These are phyloP conservation scores for Elanoides forficatus DNA, from an alignment of 2,113 vertebrate species.

Conservation along the genomic window DNA sequence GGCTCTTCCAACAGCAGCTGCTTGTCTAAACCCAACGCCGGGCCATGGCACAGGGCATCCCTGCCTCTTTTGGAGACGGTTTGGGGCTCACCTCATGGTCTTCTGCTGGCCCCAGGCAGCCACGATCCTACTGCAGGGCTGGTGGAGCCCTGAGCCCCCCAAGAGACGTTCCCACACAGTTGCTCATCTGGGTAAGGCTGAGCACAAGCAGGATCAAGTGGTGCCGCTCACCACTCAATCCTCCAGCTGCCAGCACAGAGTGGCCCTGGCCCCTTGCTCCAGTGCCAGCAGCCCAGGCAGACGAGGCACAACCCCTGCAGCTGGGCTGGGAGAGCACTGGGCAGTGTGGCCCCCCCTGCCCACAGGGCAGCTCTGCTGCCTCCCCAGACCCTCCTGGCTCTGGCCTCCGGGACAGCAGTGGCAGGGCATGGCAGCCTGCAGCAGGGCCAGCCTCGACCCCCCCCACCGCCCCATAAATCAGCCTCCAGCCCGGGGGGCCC, in stretches of 20 bases:
- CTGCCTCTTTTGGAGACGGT: rapidly evolving
- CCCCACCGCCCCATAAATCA: background rate
- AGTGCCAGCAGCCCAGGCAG: too few species aligned
- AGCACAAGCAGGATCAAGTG: too few species aligned
- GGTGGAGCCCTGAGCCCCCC: background rate
- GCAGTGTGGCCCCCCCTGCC: background rate
- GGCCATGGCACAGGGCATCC: too few species aligned
- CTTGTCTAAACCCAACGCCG: too few species aligned
- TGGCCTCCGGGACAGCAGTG: background rate
- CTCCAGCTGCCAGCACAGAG: rapidly evolving
- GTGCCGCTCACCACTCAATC: background rate
- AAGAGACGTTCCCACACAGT: rapidly evolving
- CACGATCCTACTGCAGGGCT: rapidly evolving
- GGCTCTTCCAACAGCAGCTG: too few species aligned
- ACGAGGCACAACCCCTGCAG: background rate
- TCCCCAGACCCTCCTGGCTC: background rate
- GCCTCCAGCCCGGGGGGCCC: background rate
- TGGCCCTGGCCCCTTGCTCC: background rate
- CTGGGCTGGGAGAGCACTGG: too few species aligned
- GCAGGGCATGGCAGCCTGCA: too few species aligned
- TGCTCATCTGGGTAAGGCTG: rapidly evolving
- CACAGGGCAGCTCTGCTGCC: background rate
- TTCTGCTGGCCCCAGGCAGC: background rate
- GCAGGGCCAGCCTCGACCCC: too few species aligned
- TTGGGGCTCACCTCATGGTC: too few species aligned